Evolutionary conservation across 37 sponge, comb jelly and placozoan species (phyloP).

Genomic region (Chondrosia reniformis): DNA sequence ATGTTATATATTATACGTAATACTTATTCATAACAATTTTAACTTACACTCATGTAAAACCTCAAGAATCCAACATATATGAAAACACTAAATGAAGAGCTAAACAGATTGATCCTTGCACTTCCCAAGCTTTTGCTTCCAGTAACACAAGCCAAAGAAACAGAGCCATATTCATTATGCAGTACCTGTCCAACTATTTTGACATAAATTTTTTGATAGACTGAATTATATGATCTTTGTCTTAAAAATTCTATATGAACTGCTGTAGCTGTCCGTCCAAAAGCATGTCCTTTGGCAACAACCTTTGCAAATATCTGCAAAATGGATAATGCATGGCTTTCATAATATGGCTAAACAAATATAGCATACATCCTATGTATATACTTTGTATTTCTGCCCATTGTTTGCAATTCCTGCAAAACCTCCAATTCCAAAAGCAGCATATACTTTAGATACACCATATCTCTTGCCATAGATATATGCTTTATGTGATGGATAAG

Average conservation of each 20-base stretch:
- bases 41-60: neutral
- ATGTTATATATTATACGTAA: neutral
- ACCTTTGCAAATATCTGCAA: conserved; percentile 34
- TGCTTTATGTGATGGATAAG: conserved; percentile 49
- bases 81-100: neutral
- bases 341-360: too few relatives aligned
- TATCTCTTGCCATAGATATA: conserved; percentile 52
- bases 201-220: conserved; percentile 26
- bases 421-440: conserved; percentile 33
- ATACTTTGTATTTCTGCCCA: conserved; percentile 15
- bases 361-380: neutral
- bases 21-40: neutral
- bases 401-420: conserved; percentile 33
- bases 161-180: conserved; percentile 7
- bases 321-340: too few relatives aligned
- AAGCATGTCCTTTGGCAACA: conserved; percentile 37
- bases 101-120: neutral
- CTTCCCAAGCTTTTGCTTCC: neutral
- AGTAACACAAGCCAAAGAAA: neutral
- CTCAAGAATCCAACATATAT: neutral
- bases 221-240: neutral
- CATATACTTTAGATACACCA: conserved; percentile 35
- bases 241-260: conserved; percentile 13
- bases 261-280: conserved; percentile 31
- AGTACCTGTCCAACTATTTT: conserved; percentile 40